phyloP scores from a whole-genome alignment of 1,140 invertebrate genomes.

The Pantala flavescens region DNA sequence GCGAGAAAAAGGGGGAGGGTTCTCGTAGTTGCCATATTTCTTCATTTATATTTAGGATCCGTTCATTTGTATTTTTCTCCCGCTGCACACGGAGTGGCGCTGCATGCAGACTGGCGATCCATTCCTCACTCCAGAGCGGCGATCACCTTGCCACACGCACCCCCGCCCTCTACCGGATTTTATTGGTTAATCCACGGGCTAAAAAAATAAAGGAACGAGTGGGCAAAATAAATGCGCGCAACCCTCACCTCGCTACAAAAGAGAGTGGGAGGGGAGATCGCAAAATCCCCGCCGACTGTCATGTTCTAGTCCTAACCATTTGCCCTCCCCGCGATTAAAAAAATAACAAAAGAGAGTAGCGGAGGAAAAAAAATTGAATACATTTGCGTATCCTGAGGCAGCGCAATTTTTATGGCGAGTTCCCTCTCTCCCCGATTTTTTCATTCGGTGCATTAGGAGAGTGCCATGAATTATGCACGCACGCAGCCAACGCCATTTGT shows the following conservation, averaged over 20 bases:
- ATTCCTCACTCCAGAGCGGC: neutral
- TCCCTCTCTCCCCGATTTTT: constrained; percentile 4
- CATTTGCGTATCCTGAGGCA: neutral
- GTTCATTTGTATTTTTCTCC: constrained; percentile 10
- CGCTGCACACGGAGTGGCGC: neutral
- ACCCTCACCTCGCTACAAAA: neutral
- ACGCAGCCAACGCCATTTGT: neutral
- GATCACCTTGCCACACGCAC: constrained; percentile 2
- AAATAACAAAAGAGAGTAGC: constrained; percentile 7
- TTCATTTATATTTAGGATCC: constrained; percentile 7
- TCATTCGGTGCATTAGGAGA: constrained; percentile 8
- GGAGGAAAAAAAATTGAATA: constrained; percentile 9
- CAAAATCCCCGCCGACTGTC: neutral
- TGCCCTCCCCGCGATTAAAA: constrained; percentile 3
- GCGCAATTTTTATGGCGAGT: neutral
- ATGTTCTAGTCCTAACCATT: constrained; percentile 6
- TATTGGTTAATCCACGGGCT: constrained; percentile 5
- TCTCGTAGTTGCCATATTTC: constrained; percentile 9
- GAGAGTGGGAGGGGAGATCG: neutral
- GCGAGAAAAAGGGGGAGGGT: neutral
- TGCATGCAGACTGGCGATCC: neutral
- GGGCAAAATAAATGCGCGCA: neutral
- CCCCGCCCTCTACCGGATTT: neutral
- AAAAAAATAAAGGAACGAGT: neutral
- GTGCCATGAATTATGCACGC: neutral